These are phyloP conservation scores for Zapus hudsonius DNA, from an alignment of 2,113 vertebrate species.

Conservation along the genomic window DNA sequence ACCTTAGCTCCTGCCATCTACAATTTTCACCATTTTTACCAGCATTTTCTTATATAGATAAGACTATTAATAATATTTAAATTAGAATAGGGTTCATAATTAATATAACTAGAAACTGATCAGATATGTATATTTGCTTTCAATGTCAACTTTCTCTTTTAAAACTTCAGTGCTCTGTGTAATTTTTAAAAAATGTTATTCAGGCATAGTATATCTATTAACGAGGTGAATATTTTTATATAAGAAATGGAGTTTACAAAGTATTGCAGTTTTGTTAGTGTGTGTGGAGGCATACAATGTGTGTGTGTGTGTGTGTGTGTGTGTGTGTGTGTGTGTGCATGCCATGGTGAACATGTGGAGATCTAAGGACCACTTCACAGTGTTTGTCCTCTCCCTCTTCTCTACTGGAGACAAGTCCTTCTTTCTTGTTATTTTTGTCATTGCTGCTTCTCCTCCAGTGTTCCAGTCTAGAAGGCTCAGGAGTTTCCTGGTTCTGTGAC, in stretches of 20 bases:
- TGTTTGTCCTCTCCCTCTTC: too few relatives aligned
- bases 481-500: too few relatives aligned
- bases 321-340: too few relatives aligned
- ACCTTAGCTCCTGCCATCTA: not conserved
- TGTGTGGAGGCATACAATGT: too few relatives aligned
- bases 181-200: not conserved
- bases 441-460: too few relatives aligned
- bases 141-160: not conserved
- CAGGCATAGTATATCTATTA: conserved; percentile 5
- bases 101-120: not conserved
- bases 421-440: too few relatives aligned
- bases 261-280: not conserved
- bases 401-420: too few relatives aligned
- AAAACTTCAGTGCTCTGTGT: not conserved
- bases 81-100: not conserved
- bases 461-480: too few relatives aligned
- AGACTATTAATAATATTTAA: not conserved
- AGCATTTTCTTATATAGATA: not conserved
- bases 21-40: not conserved
- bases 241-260: not conserved
- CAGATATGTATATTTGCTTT: not conserved
- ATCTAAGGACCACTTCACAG: too few relatives aligned
- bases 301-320: too few relatives aligned
- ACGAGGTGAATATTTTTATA: not conserved
- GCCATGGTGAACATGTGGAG: too few relatives aligned